A percentile compares a stretch with the other conserved stretches of the same genome.
Evolutionary conservation across 2,113 vertebrate species (phyloP).

Genomic region (Talpa occidentalis): DNA sequence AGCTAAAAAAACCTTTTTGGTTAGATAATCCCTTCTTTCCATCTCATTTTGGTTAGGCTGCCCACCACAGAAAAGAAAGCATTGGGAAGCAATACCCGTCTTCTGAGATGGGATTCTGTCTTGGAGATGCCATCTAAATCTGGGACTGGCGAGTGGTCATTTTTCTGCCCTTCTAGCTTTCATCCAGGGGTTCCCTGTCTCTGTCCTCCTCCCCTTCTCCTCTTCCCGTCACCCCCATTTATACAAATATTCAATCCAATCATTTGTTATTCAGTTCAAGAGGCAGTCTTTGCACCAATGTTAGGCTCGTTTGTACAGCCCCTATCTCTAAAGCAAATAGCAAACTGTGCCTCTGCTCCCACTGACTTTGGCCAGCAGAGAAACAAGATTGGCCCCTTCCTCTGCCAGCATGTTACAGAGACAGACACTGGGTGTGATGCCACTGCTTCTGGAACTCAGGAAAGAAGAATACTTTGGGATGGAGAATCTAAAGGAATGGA

Average conservation of each 20-base stretch:
- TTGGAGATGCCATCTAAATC: conserved; percentile 58
- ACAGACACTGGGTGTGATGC: not conserved
- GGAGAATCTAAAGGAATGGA: conserved; percentile 29
- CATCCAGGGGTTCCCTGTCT: not conserved
- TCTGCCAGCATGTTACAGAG: conserved; percentile 35
- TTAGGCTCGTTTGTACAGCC: conserved; percentile 49
- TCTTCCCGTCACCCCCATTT: not conserved
- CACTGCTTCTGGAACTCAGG: conserved; percentile 43
- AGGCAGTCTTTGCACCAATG: conserved; percentile 58
- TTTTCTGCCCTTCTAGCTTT: conserved; percentile 17
- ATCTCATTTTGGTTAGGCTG: conserved; percentile 8
- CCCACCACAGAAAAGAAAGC: conserved; percentile 16
- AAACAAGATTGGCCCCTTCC: conserved; percentile 20
- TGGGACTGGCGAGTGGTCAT: not conserved
- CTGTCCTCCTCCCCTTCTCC: not conserved
- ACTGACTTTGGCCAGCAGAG: conserved; percentile 40
- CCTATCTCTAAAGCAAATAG: conserved; percentile 58
- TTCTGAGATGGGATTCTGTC: not conserved
- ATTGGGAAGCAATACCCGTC: not conserved
- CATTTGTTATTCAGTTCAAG: conserved; percentile 55
- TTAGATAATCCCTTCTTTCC: conserved; percentile 19
- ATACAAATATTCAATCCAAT: not conserved
- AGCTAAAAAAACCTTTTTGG: conserved; percentile 56
- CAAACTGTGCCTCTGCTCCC: not conserved
- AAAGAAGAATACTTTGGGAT: conserved; percentile 44